Percentiles rank a stretch among this genome's conserved stretches.
phyloP scores from a whole-genome alignment of 2,797 vertebrate species.

The Atherinosoma microstoma region DNA sequence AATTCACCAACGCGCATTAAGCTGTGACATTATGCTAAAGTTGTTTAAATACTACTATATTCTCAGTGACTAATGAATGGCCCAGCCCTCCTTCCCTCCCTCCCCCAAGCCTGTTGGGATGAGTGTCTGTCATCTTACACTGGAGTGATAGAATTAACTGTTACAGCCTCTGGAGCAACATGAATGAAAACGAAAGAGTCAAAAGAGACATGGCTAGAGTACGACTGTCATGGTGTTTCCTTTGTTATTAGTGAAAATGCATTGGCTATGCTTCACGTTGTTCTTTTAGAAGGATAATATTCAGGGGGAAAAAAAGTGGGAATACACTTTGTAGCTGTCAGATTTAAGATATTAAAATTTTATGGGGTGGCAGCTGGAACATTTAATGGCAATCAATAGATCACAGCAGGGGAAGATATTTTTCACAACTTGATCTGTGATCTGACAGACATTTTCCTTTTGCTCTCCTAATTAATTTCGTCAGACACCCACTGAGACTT shows the following conservation, averaged over 20 bases:
- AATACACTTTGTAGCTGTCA: constrained; percentile 73
- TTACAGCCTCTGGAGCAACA: constrained; percentile 36
- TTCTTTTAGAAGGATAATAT: not conserved
- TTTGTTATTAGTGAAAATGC: constrained; percentile 16
- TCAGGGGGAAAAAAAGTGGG: constrained; percentile 16
- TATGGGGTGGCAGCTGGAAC: constrained; percentile 79
- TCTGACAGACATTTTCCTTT: constrained; percentile 76
- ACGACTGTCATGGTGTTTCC: not conserved
- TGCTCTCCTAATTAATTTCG: constrained; percentile 80
- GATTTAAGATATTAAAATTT: constrained; percentile 81
- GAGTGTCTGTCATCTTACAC: constrained; percentile 59
- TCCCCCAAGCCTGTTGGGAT: constrained; percentile 50
- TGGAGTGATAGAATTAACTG: constrained; percentile 60
- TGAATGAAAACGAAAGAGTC: constrained; percentile 44
- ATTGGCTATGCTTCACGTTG: constrained; percentile 32
- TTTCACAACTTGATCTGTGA: constrained; percentile 78
- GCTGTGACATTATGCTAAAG: constrained; percentile 78
- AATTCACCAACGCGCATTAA: constrained; percentile 76
- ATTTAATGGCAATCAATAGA: constrained; percentile 83
- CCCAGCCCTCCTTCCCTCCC: constrained; percentile 37
- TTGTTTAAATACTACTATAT: constrained; percentile 79
- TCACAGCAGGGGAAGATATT: constrained; percentile 78
- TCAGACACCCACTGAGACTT: constrained; percentile 67
- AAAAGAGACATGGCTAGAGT: constrained; percentile 23
- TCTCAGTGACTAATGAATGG: constrained; percentile 76